Evolutionary conservation across 2,888 invertebrate species (phyloP).

Genomic region (Neria commutata): DNA sequence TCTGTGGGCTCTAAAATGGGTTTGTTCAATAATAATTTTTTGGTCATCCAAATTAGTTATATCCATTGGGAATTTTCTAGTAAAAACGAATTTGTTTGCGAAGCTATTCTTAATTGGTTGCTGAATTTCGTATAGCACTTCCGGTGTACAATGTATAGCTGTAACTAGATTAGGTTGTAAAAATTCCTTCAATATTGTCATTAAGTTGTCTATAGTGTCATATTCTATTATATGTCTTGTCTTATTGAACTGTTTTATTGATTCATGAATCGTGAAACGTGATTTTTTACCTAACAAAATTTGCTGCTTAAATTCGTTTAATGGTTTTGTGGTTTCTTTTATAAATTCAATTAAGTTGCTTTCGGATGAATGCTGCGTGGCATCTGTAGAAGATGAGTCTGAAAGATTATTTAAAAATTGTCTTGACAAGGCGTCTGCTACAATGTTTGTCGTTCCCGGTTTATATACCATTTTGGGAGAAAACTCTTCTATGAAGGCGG

Average conservation of each 20-base stretch:
- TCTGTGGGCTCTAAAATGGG: constrained; percentile 12
- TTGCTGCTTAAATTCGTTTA: constrained; percentile 23
- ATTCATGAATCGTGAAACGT: constrained; percentile 19
- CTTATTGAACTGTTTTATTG: constrained; percentile 1
- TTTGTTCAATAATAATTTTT: constrained; percentile 11
- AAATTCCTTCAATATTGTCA: constrained; percentile 17
- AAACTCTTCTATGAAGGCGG: no score
- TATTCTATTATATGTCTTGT: constrained; percentile 16
- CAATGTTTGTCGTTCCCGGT: no score
- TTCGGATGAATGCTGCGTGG: constrained; percentile 15
- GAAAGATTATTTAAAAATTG: no score
- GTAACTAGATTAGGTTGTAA: constrained; percentile 3
- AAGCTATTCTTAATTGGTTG: constrained; percentile 1
- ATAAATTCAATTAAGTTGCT: constrained; percentile 17
- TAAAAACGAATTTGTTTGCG: constrained; percentile 11
- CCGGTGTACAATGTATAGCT: constrained; percentile 11
- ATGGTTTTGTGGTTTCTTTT: constrained; percentile 13
- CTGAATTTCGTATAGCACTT: constrained; percentile 12
- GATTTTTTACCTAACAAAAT: no score
- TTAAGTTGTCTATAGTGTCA: constrained; percentile 12
- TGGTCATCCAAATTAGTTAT: constrained; percentile 14
- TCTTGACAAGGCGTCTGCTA: no score
- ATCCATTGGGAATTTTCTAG: constrained; percentile 7
- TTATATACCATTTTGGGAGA: no score
- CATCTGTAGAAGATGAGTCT: no score